These are phyloP conservation scores for Hippolais icterina DNA, from an alignment of 2,113 vertebrate species.

Conservation along the genomic window DNA sequence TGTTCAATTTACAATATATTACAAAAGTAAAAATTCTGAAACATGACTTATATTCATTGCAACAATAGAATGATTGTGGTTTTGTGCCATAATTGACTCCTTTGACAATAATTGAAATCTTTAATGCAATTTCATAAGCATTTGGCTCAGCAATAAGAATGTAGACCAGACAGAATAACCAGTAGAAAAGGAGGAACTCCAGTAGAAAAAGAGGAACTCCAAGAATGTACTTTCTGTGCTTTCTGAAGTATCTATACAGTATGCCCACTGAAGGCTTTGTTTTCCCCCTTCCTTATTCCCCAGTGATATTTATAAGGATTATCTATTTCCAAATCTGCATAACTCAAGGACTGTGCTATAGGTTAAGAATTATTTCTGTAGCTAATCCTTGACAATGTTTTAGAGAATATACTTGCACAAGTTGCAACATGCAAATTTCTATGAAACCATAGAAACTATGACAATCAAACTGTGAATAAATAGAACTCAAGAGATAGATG, in stretches of 20 bases:
- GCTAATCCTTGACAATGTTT: not conserved
- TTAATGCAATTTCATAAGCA: not conserved
- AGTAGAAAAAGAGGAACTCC: not conserved
- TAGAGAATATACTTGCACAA: not conserved
- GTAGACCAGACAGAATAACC: not conserved
- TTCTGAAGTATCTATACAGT: not conserved
- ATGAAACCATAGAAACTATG: constrained; percentile 34
- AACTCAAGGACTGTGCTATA: not conserved
- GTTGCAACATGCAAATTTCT: not conserved
- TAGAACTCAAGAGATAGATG: not conserved
- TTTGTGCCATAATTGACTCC: not conserved
- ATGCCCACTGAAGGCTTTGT: not conserved
- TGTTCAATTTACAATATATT: not conserved
- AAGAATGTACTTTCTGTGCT: not conserved
- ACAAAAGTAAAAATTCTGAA: not conserved
- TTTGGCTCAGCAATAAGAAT: not conserved
- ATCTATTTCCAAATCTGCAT: not conserved
- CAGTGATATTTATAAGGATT: not conserved
- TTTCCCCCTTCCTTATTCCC: not conserved
- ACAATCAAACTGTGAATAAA: constrained; percentile 26
- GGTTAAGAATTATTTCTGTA: not conserved
- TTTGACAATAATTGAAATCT: not conserved
- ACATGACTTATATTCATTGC: not conserved
- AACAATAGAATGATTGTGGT: not conserved
- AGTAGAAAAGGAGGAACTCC: not conserved